These are phyloP conservation scores for Corythornis vintsioides DNA, from an alignment of 2,113 vertebrate species.

Conservation along the genomic window DNA sequence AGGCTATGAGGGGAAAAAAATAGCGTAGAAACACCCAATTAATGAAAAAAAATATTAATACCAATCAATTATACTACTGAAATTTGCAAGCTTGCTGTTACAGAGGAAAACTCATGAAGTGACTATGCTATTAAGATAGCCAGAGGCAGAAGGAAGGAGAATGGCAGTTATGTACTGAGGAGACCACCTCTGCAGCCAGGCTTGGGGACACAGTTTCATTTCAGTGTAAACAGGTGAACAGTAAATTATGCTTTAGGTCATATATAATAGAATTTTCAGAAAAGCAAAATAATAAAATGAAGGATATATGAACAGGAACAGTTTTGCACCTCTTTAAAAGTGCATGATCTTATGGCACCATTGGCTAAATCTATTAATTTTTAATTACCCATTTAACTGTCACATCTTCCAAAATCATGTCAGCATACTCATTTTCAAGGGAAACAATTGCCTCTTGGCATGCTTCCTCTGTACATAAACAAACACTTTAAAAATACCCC, in stretches of 20 bases:
- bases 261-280: background rate
- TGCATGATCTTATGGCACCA: background rate
- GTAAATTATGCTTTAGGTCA: background rate
- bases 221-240: background rate
- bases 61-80: rapidly evolving
- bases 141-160: background rate
- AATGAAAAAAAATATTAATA: background rate
- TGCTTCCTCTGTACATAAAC: background rate
- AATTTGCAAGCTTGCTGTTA: background rate
- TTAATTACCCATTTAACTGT: background rate
- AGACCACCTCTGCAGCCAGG: background rate
- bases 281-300: background rate
- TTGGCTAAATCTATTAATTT: background rate
- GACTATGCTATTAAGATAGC: background rate
- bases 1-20: background rate
- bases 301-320: background rate
- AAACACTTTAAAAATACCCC: background rate
- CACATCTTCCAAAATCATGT: background rate
- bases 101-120: background rate
- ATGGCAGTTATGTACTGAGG: background rate
- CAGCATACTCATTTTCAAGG: background rate
- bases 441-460: background rate
- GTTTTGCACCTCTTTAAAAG: background rate
- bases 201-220: background rate
- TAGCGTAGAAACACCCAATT: background rate